Conservation (phyloP, 2,888 invertebrate species). For the Calliphora vomitoria region DNA sequence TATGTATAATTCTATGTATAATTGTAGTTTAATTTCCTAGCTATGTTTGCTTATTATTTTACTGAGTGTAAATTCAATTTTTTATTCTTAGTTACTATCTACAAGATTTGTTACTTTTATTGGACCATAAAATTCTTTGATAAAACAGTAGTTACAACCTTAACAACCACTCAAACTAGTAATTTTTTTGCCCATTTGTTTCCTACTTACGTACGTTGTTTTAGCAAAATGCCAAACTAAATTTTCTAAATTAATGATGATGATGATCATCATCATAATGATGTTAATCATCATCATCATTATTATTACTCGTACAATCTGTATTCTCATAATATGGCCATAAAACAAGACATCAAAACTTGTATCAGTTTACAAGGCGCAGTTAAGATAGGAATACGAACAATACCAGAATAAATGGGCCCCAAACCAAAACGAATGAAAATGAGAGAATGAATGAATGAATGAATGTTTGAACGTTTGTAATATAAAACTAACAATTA, state of each 20-base stretch:
- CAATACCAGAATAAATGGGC: slow-evolving; percentile 10
- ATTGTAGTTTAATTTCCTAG: no score
- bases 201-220: not conserved
- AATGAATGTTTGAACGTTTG: slow-evolving; percentile 2
- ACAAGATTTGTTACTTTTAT: slow-evolving; percentile 33
- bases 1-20: no score
- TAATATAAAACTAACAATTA: slow-evolving; percentile 67
- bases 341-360: slow-evolving; percentile 68
- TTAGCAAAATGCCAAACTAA: not conserved
- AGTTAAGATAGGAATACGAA: slow-evolving; percentile 42
- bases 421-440: slow-evolving; percentile 31
- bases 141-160: slow-evolving; percentile 45
- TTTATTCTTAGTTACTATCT: not conserved
- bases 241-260: slow-evolving; percentile 44
- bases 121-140: slow-evolving; percentile 29
- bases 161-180: slow-evolving; percentile 23
- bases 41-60: slow-evolving; percentile 7
- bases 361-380: slow-evolving; percentile 62
- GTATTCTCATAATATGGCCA: slow-evolving; percentile 32
- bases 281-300: slow-evolving; percentile 17
- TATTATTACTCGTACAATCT: not conserved
- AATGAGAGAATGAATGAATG: no score
- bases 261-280: slow-evolving; percentile 25
- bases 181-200: slow-evolving; percentile 1
- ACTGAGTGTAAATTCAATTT: slow-evolving; percentile 17